Evolutionary conservation across 1,140 invertebrate genomes (phyloP).

Genomic region (Stenopsyche tienmushanensis): DNA sequence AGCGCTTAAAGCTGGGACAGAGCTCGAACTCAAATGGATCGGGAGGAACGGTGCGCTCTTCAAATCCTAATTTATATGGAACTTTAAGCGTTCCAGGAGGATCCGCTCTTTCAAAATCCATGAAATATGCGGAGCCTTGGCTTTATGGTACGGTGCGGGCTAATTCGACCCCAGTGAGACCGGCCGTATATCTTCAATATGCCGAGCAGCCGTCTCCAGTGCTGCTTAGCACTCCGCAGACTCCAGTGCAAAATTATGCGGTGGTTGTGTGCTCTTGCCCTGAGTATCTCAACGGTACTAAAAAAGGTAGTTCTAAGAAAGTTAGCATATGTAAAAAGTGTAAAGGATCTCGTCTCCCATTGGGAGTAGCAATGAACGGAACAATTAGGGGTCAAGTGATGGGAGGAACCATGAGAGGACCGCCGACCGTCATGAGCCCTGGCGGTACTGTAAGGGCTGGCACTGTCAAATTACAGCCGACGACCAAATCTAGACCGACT

Average conservation of each 20-base stretch:
- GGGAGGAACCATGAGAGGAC: constrained; percentile 60
- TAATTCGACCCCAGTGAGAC: constrained; percentile 52
- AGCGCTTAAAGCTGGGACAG: constrained; percentile 48
- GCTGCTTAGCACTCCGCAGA: constrained; percentile 54
- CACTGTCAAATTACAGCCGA: constrained; percentile 60
- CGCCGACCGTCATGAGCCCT: constrained; percentile 48
- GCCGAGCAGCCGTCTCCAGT: constrained; percentile 59
- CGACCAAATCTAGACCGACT: constrained; percentile 60
- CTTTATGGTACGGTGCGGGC: constrained; percentile 73
- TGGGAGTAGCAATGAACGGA: constrained; percentile 61
- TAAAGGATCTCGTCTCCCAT: constrained; percentile 69
- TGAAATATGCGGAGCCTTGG: constrained; percentile 82
- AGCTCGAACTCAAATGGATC: constrained; percentile 15
- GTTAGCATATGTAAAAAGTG: constrained; percentile 75
- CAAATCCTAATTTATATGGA: constrained; percentile 46
- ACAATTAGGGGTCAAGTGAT: constrained; percentile 55
- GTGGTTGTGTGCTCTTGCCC: constrained; percentile 75
- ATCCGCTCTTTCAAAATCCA: constrained; percentile 70
- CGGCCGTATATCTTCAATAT: constrained; percentile 55
- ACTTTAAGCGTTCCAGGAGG: constrained; percentile 55
- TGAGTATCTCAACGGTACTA: constrained; percentile 73
- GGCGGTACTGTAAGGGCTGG: constrained; percentile 56
- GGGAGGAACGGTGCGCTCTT: neutral
- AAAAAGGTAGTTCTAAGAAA: constrained; percentile 66
- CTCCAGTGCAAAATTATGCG: constrained; percentile 59